Percentiles rank a stretch among this genome's conserved stretches.
These are phyloP conservation scores for Ispidina picta DNA, from an alignment of 2,797 vertebrate genomes.

Conservation along the genomic window DNA sequence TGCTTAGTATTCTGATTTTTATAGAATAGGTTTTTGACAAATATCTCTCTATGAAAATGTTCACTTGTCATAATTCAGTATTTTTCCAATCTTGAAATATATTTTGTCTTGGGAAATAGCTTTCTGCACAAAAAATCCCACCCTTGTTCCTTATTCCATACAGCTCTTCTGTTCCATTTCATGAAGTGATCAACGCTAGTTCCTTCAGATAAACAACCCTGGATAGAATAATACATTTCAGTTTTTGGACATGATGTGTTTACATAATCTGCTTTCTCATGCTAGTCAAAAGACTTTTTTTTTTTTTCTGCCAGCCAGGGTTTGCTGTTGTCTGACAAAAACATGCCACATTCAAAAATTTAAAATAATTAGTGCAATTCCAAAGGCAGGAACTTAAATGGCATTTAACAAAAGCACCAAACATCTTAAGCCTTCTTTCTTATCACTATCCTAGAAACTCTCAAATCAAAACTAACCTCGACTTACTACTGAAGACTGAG, in stretches of 20 bases:
- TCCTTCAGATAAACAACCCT: constrained; percentile 25
- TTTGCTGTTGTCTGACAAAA: background rate
- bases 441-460: background rate
- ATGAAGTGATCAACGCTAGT: background rate
- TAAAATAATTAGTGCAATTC: background rate
- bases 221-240: background rate
- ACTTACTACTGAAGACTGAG: background rate
- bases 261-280: background rate
- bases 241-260: background rate
- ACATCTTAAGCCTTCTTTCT: background rate
- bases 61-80: background rate
- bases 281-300: background rate
- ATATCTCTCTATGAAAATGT: background rate
- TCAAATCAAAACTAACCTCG: background rate
- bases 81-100: background rate
- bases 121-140: background rate
- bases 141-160: background rate
- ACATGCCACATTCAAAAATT: background rate
- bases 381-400: background rate
- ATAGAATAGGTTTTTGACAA: background rate
- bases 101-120: background rate
- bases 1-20: background rate
- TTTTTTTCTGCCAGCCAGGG: background rate
- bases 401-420: background rate
- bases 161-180: background rate